Evolutionary conservation across 2,113 vertebrate species (phyloP).

Genomic region (Corvus hawaiiensis): DNA sequence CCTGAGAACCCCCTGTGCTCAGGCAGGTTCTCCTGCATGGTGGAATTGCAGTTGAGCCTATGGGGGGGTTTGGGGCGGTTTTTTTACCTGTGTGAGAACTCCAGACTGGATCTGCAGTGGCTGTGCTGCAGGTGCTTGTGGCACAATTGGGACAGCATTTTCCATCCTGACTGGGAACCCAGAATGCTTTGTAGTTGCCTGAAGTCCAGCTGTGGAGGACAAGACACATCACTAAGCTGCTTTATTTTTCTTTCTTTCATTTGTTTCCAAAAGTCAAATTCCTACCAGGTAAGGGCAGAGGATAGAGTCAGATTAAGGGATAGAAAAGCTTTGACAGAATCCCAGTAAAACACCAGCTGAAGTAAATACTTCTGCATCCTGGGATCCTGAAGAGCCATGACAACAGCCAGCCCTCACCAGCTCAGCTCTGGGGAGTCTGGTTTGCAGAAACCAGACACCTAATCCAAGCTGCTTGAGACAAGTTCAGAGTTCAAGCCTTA

Average conservation of each 20-base stretch:
- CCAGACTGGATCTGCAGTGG: conserved; percentile 94
- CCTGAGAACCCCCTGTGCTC: not conserved
- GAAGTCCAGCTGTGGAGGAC: conserved; percentile 77
- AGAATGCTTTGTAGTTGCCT: conserved; percentile 89
- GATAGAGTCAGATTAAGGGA: not conserved
- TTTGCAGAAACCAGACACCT: not conserved
- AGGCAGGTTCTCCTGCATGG: not conserved
- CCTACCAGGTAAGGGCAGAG: not conserved
- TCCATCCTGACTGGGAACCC: conserved; percentile 96
- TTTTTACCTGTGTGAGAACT: conserved; percentile 91
- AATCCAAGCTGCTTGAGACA: not conserved
- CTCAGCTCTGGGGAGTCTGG: not conserved
- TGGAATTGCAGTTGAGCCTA: not conserved
- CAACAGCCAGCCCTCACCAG: not conserved
- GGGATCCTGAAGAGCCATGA: not conserved
- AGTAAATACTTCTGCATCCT: not conserved
- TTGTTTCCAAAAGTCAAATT: not conserved
- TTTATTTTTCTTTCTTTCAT: not conserved
- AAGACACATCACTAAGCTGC: not conserved
- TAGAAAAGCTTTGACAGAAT: not conserved
- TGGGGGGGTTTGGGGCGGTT: not conserved
- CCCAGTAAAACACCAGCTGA: not conserved
- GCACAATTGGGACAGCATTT: conserved; percentile 89
- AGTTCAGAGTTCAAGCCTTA: not conserved
- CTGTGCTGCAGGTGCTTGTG: conserved; percentile 91